Conservation (phyloP, 2,888 invertebrate species). For the Hofmannophila pseudospretella region DNA sequence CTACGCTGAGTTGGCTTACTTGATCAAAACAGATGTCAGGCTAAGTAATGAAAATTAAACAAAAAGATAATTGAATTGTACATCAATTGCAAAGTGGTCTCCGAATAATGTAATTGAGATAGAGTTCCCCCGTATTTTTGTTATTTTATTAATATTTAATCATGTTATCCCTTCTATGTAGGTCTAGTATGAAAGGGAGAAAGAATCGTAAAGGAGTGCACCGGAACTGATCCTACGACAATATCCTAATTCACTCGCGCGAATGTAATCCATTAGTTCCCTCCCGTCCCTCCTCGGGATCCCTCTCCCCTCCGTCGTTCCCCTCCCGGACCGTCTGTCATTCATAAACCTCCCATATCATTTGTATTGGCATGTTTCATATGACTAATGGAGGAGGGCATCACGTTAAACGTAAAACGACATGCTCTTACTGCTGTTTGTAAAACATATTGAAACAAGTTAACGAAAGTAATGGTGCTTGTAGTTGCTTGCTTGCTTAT, state of each 20-base stretch:
- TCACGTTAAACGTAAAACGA: no score
- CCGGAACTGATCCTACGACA: slow-evolving; percentile 74
- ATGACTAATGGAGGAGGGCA: slow-evolving; percentile 77
- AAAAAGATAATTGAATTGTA: neutral
- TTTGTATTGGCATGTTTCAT: slow-evolving; percentile 78
- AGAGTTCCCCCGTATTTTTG: slow-evolving; percentile 1
- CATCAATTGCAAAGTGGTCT: slow-evolving; percentile 1
- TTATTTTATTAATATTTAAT: slow-evolving; percentile 41
- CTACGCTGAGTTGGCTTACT: no score
- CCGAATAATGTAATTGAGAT: slow-evolving; percentile 1
- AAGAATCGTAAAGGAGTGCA: slow-evolving; percentile 65
- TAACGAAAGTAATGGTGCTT: no score
- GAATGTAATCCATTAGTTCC: slow-evolving; percentile 76
- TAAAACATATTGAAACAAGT: no score
- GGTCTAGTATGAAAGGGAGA: slow-evolving; percentile 39
- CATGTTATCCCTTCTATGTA: slow-evolving; percentile 27
- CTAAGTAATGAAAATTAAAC: no score
- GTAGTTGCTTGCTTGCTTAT: no score
- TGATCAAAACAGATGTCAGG: no score
- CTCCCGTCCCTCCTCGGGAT: slow-evolving; percentile 33
- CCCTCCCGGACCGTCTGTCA: slow-evolving; percentile 55
- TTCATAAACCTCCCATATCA: slow-evolving; percentile 76
- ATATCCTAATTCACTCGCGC: slow-evolving; percentile 77
- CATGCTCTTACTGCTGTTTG: no score
- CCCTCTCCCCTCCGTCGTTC: slow-evolving; percentile 16